Conservation (phyloP, 2,113 vertebrate species). For the Isichthys henryi region DNA sequence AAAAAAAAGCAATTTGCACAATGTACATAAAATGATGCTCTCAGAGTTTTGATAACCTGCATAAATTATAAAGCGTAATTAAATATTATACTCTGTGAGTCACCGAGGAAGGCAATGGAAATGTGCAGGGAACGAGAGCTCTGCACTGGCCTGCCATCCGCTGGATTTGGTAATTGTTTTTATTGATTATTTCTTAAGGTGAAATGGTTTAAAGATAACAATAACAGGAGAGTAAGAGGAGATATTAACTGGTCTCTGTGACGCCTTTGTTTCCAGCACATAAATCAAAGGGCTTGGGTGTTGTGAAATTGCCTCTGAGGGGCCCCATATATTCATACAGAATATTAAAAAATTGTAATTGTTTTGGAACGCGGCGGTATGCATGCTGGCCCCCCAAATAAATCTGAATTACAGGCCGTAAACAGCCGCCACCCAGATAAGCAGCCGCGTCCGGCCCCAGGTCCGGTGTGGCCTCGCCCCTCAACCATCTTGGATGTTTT, state of each 20-base stretch:
- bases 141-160: slow-evolving; percentile 29
- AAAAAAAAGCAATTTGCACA: slow-evolving; percentile 69
- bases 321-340: slow-evolving; percentile 66
- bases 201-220: slow-evolving; percentile 63
- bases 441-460: not conserved
- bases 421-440: slow-evolving; percentile 46
- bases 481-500: not conserved
- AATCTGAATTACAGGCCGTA: slow-evolving; percentile 66
- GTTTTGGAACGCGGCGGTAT: slow-evolving; percentile 57
- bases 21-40: slow-evolving; percentile 74
- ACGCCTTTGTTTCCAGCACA: slow-evolving; percentile 37
- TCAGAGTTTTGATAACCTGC: slow-evolving; percentile 72
- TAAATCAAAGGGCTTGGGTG: slow-evolving; percentile 47
- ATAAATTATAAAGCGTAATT: slow-evolving; percentile 75
- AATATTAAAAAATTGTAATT: slow-evolving; percentile 68
- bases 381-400: slow-evolving; percentile 62
- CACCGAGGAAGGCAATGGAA: slow-evolving; percentile 55
- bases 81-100: slow-evolving; percentile 69
- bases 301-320: slow-evolving; percentile 56
- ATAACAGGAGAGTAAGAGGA: slow-evolving; percentile 51
- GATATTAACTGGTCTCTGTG: slow-evolving; percentile 37
- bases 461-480: not conserved
- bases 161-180: slow-evolving; percentile 64
- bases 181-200: slow-evolving; percentile 70
- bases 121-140: slow-evolving; percentile 39